Conservation (phyloP, 2,888 invertebrate species). For the Tupiocoris notatus region DNA sequence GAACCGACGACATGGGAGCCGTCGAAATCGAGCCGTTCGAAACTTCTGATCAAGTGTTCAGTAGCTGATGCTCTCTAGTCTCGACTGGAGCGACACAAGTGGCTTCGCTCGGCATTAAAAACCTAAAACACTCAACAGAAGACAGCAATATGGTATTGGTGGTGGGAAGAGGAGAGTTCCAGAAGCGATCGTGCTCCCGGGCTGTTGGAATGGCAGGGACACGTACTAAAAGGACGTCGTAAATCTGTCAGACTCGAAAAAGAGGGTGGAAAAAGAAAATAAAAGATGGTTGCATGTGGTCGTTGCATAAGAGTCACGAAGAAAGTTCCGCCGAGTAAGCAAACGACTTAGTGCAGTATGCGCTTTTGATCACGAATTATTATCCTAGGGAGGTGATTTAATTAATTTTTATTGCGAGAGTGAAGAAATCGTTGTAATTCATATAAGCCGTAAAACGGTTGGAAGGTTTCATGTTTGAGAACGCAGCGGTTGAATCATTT, state of each 20-base stretch:
- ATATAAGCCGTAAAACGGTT: too few relatives aligned
- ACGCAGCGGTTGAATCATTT: too few relatives aligned
- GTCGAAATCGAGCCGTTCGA: too few relatives aligned
- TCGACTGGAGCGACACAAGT: constrained; percentile 14
- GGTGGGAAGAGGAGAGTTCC: neutral
- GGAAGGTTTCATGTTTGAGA: too few relatives aligned
- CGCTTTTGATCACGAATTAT: too few relatives aligned
- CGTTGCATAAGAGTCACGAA: constrained; percentile 36
- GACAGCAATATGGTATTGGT: neutral
- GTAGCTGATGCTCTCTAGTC: neutral
- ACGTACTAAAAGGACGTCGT: constrained; percentile 37
- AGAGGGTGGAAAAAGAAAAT: neutral
- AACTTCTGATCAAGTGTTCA: neutral
- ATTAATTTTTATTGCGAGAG: too few relatives aligned
- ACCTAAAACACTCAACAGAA: neutral
- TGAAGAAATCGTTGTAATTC: too few relatives aligned
- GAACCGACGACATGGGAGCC: too few relatives aligned
- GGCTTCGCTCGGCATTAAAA: constrained; percentile 11
- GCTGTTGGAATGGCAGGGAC: constrained; percentile 28
- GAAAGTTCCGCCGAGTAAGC: constrained; percentile 12
- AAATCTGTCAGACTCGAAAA: constrained; percentile 31
- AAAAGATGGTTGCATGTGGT: constrained; percentile 26
- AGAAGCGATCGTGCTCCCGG: constrained; percentile 24
- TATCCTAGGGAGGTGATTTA: too few relatives aligned
- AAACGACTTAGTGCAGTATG: too few relatives aligned